Base-by-base conservation (phyloP, 2,888 invertebrate genomes). In the Cecidostiba fungosa region DNA sequence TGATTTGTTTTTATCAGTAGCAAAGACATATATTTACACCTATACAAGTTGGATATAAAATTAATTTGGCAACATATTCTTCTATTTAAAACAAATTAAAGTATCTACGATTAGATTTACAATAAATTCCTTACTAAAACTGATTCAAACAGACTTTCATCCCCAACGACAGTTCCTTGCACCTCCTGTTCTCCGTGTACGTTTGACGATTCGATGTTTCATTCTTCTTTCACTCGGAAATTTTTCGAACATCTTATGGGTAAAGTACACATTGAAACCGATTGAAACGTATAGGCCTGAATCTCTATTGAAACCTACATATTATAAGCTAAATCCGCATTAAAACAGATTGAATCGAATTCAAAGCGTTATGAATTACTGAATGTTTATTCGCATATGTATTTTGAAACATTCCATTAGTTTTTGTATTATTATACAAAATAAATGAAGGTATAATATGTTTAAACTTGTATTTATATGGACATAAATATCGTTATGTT, bases 181-280 rank as follows among this genome's bases (percentile, higher is more conserved):
- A 19, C 16, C n/a, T 70, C 43, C 32, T 79, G 36, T 23, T 50
- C 32, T 19, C 79, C 70, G 69, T n/a, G 16, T 36, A 29, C 3
- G 1, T 14, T 19, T n/a, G 26, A 23, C 72, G 72, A 80, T 73
- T 73, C 72, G 26, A 80, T 54, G 80, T 73, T 32, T 80, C 72
- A 80, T 70, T 70, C 19, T 78, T 69, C 29, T 66, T 36, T 70
- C 66, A 47, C 29, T 39, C 47, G 5, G 16, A 69, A 29, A 19
- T 78, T 39, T 32, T 66, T 78, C 12, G 36, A 19, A 32, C 29
- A 29, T 12, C 29, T 36, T 43, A 59, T 12, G 36, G n/a, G 29
- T 6, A 77, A 23, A 29, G 39, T 5, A 5, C 8, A 19, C 5
- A 32, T 66, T 77, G 39, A 36, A 62, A 29, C 10, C 6, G 4